Evolutionary conservation across 2,888 invertebrate genomes (phyloP).

Genomic region (Sisyra nigra): DNA sequence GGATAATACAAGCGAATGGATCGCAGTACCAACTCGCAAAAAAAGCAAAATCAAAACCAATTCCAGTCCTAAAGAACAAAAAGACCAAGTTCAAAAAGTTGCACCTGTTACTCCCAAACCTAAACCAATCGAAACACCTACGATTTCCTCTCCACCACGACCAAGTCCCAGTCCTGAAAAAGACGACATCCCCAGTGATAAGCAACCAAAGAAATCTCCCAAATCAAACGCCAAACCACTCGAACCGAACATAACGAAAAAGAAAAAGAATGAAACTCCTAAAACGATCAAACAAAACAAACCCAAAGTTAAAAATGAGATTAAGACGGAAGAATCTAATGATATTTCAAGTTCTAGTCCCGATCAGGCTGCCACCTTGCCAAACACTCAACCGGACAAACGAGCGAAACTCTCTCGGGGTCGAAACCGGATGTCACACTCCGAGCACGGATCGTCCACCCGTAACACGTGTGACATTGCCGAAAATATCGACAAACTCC

Average conservation of each 20-base stretch:
- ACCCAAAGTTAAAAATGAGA: neutral
- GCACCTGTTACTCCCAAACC: neutral
- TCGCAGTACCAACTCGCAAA: conserved; percentile 25
- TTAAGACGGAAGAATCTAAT: neutral
- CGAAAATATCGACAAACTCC: conserved; percentile 7
- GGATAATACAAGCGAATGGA: conserved; percentile 21
- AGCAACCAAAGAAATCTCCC: too few relatives aligned
- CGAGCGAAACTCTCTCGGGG: neutral
- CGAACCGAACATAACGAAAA: neutral
- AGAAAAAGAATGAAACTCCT: neutral
- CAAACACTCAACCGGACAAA: neutral
- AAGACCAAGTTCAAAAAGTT: neutral
- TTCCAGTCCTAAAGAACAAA: neutral
- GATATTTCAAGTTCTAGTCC: neutral
- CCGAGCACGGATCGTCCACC: too few relatives aligned
- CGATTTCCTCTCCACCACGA: too few relatives aligned
- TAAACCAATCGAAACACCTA: neutral
- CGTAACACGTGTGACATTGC: conserved; percentile 2
- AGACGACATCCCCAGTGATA: too few relatives aligned
- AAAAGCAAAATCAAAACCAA: conserved; percentile 22
- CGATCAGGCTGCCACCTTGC: too few relatives aligned
- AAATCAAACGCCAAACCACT: neutral
- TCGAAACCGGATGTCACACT: too few relatives aligned
- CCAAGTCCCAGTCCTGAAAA: too few relatives aligned
- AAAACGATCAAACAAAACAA: neutral